Evolutionary conservation across 2,888 invertebrate genomes (phyloP), one percentile per base, ranked within the genome.

Genomic region (Parelbella ahira): DNA sequence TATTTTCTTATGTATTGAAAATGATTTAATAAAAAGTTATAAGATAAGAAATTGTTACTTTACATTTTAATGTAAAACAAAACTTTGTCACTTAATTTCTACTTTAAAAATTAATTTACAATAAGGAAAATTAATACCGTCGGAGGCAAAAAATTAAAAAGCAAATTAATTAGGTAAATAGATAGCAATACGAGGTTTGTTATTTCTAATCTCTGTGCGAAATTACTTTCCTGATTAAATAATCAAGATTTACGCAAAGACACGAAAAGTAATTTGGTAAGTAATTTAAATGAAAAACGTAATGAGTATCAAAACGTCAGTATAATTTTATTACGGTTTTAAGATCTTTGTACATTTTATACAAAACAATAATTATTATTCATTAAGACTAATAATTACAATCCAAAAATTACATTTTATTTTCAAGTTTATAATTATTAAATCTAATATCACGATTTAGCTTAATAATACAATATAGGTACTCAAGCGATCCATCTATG

Each of bases 371-470:
- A 82, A 79, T 79, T 76, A n/a, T n/a, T n/a, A n/a, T 78, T 73
- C 73, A 68, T 83, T 83, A 83, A 52, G 58, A 68, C 83, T 84
- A 84, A 80, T 87, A 86, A 86, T 86, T 86, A 87, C 86, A 86
- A 79, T 82, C 77, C 79, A 81, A 87, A 84, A 84, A 82, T 84
- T 86, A 86, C 81, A 84, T 80, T 78, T 41, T 79, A 79, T 79
- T 81, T 79, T 74, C 68, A 78, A 80, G 74, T 84, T 83, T 75
- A 81, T 78, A 77, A 81, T 81, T 77, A 76, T 81, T 87, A 80
- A 71, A 77, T 78, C 87, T 87, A 87, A 77, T 87, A 87, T 87
- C 87, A 87, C 87, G 84, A 86, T 87, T 86, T 86, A 87, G 81
- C 87, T 87, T 87, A 87, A 73, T 75, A 72, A 72, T 73, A 73